Evolutionary conservation across 2,797 vertebrate genomes (phyloP), one percentile per base, ranked within the genome.

Genomic region (Enteromius argenteus): DNA sequence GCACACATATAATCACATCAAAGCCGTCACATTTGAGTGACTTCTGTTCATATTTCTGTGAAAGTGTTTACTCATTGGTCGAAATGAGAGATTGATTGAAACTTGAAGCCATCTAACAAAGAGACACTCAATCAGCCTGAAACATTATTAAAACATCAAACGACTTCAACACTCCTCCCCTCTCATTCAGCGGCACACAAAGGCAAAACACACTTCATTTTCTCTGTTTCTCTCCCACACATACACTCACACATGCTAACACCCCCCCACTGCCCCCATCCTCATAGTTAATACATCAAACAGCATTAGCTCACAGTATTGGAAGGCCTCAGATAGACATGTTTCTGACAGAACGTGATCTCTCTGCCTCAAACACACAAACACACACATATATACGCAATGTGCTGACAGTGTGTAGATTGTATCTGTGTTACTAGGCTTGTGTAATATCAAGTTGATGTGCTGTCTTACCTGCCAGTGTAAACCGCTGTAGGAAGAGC

Each of bases 201-300:
- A 46, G 37, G 17, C 60, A 82, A 83, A 82, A 71, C 53, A 78
- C 72, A 68, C 60, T 69, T 67, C 53, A 71, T 83, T 67, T 75
- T 44, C 73, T 37, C 6, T 64, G 58, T 44, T 62, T 71, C 64
- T 71, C 82, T 80, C 58, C 73, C 49, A 68, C 82, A 75, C 67
- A 58, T 44, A 69, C 66, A 83, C 68, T 27, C 44, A 66, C 60
- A 77, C 44, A 72, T 56, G 53, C 35, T 39, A 30, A 49, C 44
- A 74, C 71, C 44, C 53, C 90, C 89, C 84, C 84, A 77, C 90
- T 91, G 90, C 92, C 93, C 91, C 92, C 91, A 91, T 91, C 91
- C 93, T 95, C 93, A 94, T 95, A 94, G 92, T 94, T 95, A 95
- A 95, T 94, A 94, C 94, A 95, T 95, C 94, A 95, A 94, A 95